Evolutionary conservation across 1,140 invertebrate genomes (phyloP).

Genomic region (Drosophila cardini): DNA sequence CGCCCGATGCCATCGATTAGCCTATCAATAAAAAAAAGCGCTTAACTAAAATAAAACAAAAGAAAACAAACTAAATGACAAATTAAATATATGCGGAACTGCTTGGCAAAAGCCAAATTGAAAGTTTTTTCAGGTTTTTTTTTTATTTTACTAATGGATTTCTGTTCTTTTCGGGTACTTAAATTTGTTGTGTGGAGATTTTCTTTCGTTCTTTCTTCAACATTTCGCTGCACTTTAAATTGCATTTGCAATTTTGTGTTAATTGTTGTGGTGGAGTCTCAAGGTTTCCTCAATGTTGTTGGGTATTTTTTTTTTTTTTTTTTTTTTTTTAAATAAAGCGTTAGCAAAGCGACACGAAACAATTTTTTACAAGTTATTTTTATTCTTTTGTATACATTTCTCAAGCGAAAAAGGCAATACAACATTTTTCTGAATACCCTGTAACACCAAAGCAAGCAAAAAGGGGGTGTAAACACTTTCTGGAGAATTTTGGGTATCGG

Average conservation of each 20-base stretch:
- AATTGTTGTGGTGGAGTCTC: constrained; percentile 35
- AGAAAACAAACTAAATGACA: constrained; percentile 29
- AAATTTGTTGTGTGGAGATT: background rate
- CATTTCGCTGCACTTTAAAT: constrained; percentile 16
- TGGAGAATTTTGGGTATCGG: no score
- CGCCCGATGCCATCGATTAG: constrained; percentile 32
- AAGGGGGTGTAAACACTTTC: background rate
- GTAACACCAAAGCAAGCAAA: background rate
- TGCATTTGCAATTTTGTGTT: constrained; percentile 18
- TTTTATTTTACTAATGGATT: background rate
- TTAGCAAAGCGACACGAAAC: constrained; percentile 21
- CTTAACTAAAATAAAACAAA: constrained; percentile 5
- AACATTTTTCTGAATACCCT: constrained; percentile 7
- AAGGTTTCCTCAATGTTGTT: constrained; percentile 46
- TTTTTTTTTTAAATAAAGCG: constrained; percentile 19
- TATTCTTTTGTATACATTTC: constrained; percentile 27
- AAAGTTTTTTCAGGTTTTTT: constrained; percentile 2
- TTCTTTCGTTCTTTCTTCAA: constrained; percentile 18
- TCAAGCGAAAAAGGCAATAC: constrained; percentile 13
- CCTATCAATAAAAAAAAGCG: constrained; percentile 39
- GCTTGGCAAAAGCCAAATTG: constrained; percentile 1
- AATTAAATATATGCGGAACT: constrained; percentile 43
- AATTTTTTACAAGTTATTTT: constrained; percentile 26
- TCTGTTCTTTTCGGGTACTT: background rate
- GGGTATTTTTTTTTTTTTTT: no score